A percentile compares a stretch with the other conserved stretches of the same genome.
Conservation (phyloP, 2,888 invertebrate species). For the Gerris lacustris region DNA sequence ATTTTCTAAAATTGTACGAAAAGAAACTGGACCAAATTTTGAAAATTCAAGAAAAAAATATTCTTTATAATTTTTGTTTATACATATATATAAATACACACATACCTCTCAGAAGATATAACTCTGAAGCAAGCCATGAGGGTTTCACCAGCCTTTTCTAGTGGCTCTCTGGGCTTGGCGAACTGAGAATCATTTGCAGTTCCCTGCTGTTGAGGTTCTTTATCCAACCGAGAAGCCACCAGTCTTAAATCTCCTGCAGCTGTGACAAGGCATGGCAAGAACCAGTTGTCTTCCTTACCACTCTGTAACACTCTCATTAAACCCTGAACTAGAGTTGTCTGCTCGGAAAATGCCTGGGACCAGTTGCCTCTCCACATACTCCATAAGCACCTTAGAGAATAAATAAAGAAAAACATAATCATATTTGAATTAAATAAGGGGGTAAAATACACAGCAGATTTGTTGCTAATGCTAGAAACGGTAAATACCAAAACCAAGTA, state of each 20-base stretch:
- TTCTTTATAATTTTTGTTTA: no score
- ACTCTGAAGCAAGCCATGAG: constrained; percentile 87
- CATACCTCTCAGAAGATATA: constrained; percentile 79
- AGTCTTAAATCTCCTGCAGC: constrained; percentile 78
- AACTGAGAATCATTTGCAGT: constrained; percentile 21
- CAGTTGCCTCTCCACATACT: constrained; percentile 41
- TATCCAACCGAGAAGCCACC: constrained; percentile 68
- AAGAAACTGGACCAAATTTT: no score
- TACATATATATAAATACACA: no score
- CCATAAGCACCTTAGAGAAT: constrained; percentile 40
- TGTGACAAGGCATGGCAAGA: constrained; percentile 81
- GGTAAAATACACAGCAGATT: no score
- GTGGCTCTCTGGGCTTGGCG: constrained; percentile 45
- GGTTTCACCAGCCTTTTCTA: constrained; percentile 89
- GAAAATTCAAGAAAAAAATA: no score
- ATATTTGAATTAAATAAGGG: no score
- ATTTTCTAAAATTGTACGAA: no score
- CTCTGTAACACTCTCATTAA: constrained; percentile 72
- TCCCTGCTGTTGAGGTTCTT: constrained; percentile 17
- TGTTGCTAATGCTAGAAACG: no score
- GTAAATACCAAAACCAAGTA: no score
- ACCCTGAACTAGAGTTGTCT: constrained; percentile 61
- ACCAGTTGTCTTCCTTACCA: constrained; percentile 93
- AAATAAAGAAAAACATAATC: not conserved
- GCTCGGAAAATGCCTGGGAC: constrained; percentile 58